These are phyloP conservation scores for Harpalus rubripes DNA, from an alignment of 2,888 invertebrate genomes.

Conservation along the genomic window DNA sequence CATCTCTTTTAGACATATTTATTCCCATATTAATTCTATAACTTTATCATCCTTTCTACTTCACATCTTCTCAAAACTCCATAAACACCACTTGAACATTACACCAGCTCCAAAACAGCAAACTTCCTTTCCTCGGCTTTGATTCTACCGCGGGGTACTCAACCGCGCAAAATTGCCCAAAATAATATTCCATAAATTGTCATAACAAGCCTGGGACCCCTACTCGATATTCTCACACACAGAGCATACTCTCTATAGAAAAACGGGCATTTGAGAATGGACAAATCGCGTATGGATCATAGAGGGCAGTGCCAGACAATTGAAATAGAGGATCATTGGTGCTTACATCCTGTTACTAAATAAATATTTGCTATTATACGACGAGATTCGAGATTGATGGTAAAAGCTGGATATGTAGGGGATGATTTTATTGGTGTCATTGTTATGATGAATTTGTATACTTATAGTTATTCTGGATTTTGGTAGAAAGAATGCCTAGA, in stretches of 20 bases:
- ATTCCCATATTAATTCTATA: slow-evolving; percentile 37
- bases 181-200: slow-evolving; percentile 66
- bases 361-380: slow-evolving; percentile 58
- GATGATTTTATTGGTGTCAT: slow-evolving; percentile 45
- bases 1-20: neutral
- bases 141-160: slow-evolving; percentile 43
- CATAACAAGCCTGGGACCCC: slow-evolving; percentile 60
- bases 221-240: slow-evolving; percentile 30
- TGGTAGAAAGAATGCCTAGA: neutral
- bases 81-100: slow-evolving; percentile 64
- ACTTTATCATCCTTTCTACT: slow-evolving; percentile 43
- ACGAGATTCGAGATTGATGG: slow-evolving; percentile 22
- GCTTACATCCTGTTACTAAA: slow-evolving; percentile 65
- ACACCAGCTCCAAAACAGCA: slow-evolving; percentile 61
- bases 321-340: slow-evolving; percentile 48
- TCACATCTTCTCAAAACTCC: slow-evolving; percentile 36
- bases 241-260: neutral
- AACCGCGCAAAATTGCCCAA: slow-evolving; percentile 62
- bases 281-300: slow-evolving; percentile 49
- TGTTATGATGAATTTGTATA: neutral
- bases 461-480: neutral
- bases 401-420: neutral
- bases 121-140: slow-evolving; percentile 57
- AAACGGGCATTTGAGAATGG: slow-evolving; percentile 20
- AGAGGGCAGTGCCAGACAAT: slow-evolving; percentile 60